A percentile compares a stretch with the other conserved stretches of the same genome.
phyloP scores from a whole-genome alignment of 37 sponge, comb jelly and placozoan genomes.

The Beroe ovata region DNA sequence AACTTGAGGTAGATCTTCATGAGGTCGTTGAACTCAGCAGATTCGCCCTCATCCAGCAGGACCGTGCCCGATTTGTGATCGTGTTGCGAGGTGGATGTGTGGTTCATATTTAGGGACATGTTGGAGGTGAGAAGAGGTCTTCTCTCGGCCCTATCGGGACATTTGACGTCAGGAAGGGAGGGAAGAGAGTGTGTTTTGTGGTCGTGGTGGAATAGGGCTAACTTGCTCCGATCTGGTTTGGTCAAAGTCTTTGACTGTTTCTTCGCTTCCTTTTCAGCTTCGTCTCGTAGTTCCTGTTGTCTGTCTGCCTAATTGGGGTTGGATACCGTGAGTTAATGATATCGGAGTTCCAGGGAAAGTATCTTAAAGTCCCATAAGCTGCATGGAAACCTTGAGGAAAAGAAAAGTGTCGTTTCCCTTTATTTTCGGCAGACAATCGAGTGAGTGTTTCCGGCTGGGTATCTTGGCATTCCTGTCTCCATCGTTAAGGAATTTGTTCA shows the following conservation, averaged over 20 bases:
- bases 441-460: not conserved
- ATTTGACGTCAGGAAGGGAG: not conserved
- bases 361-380: not conserved
- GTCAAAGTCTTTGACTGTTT: not conserved
- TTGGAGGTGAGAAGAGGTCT: not conserved
- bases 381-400: conserved; percentile 35
- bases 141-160: not conserved
- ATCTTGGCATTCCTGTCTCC: not conserved
- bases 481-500: not conserved
- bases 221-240: not conserved
- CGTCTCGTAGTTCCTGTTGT: conserved; percentile 4
- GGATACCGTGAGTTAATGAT: too few relatives aligned
- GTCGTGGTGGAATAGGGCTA: not conserved
- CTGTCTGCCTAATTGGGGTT: conserved; percentile 8
- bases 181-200: not conserved
- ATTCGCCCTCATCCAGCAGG: not conserved
- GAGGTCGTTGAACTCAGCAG: conserved; percentile 13
- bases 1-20: conserved; percentile 53
- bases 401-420: conserved; percentile 24
- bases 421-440: not conserved
- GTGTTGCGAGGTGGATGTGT: not conserved
- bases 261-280: not conserved
- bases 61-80: not conserved
- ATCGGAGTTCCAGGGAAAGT: not conserved
- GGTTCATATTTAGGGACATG: not conserved